A percentile compares a stretch with the other conserved stretches of the same genome.
These are phyloP conservation scores for Actinopyga echinites DNA, from an alignment of 53 echinoderm and acorn worm genomes.

Conservation along the genomic window DNA sequence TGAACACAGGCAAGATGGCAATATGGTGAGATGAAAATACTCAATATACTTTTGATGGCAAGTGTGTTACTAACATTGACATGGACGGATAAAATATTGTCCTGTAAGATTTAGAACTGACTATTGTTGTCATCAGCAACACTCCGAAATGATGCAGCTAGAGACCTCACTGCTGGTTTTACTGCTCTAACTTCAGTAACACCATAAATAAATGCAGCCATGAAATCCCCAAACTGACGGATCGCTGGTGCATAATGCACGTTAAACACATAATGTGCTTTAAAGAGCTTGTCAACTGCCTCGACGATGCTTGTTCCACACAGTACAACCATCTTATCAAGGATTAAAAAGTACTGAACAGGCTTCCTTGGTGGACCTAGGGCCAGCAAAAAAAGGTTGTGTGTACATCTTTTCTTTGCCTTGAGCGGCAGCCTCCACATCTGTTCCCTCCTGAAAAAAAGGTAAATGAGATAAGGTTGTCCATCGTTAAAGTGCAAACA, in stretches of 20 bases:
- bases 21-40: no score
- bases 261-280: constrained; percentile 2
- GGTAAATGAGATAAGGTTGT: not conserved
- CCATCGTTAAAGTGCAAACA: not conserved
- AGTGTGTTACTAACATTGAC: no score
- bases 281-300: constrained; percentile 8
- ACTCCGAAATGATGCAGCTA: not conserved
- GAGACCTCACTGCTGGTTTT: not conserved
- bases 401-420: not conserved
- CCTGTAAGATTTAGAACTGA: no score
- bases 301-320: constrained; percentile 6
- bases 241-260: constrained; percentile 26
- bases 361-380: not conserved
- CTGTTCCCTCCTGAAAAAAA: not conserved
- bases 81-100: no score
- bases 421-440: constrained; percentile 20
- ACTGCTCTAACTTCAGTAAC: not conserved
- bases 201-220: constrained; percentile 1
- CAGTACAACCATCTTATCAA: not conserved
- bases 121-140: not conserved
- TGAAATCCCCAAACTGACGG: not conserved
- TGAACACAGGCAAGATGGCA: no score
- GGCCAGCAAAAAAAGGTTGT: constrained; percentile 7
- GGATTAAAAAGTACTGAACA: not conserved
- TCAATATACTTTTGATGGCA: no score